Base-by-base conservation (phyloP, 2,888 invertebrate species). In the Volucella zonaria region DNA sequence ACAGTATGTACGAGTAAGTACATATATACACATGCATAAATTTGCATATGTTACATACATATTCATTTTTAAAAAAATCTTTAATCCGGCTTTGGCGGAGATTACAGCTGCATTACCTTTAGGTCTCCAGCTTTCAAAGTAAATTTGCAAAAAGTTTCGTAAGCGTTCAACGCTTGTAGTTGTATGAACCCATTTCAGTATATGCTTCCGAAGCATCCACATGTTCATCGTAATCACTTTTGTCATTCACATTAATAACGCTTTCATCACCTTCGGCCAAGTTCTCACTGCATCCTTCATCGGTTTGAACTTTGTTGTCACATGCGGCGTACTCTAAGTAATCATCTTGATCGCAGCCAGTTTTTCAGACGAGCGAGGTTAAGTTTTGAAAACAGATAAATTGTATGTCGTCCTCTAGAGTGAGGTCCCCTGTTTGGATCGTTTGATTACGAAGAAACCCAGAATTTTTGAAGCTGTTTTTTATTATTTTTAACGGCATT, bases 311-410 rank as follows among this genome's bases (percentile, higher is more conserved):
- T 1, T 66, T 66, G 42, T 43, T 51, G 18, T 43, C 49, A 14
- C 23, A 51, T 38, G n/a, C 10, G 15, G 40, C 9, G 51, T 23
- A 64, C 49, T 66, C 49, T 52, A 51, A 52, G 52, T 66, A 47
- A 52, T 52, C 51, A 38, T 14, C 52, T 66, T 66, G 47, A 18
- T 66, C 42, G 40, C 51, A 66, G 18, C 40, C 64, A 3, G 23
- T 23, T 23, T 3, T 23, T 23, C 23, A 4, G 23, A 23, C 23
- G 4, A 18, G 18, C 18, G 18, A 18, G 18, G 18, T 49, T 1
- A 64, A 49, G 38, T 40, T 64, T 64, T 64, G 18, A 9, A 51
- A 66, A 66, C 51, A 66, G 64, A 66, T 52, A 40, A 40, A 66
- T 66, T 52, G 66, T 52, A 66, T 52, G 42, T 66, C 52, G 15